phyloP scores from a whole-genome alignment of 2,113 vertebrate species.

The Gnathonemus echidnorhynchus region DNA sequence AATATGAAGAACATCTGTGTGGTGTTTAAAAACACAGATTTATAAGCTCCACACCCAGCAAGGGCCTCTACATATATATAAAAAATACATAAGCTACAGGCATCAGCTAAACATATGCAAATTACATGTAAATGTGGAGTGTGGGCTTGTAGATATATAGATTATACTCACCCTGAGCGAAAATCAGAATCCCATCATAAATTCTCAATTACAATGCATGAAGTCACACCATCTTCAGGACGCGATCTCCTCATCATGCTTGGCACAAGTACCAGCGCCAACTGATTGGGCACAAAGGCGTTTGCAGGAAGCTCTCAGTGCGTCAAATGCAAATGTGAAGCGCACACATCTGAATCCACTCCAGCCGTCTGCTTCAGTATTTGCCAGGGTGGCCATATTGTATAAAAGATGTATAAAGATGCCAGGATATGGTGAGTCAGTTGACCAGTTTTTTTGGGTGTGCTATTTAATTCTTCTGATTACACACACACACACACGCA shows the following conservation, averaged over 20 bases:
- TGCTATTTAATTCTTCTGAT: not conserved
- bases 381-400: not conserved
- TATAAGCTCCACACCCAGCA: not conserved
- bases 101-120: not conserved
- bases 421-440: not conserved
- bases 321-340: not conserved
- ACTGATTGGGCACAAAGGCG: slow-evolving; percentile 1
- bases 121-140: not conserved
- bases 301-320: not conserved
- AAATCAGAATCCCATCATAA: slow-evolving; percentile 1
- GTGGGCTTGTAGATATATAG: not conserved
- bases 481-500: not conserved
- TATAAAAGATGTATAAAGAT: not conserved
- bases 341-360: not conserved
- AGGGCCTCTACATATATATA: not conserved
- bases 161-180: not conserved
- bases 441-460: not conserved
- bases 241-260: not conserved
- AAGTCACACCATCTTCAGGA: not conserved
- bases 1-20: not conserved
- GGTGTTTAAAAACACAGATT: not conserved
- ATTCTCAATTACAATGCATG: not conserved
- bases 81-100: not conserved
- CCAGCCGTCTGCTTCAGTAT: not conserved
- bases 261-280: not conserved